Evolutionary conservation across 1,140 invertebrate genomes (phyloP).

Genomic region (Dufourea novaeangliae): DNA sequence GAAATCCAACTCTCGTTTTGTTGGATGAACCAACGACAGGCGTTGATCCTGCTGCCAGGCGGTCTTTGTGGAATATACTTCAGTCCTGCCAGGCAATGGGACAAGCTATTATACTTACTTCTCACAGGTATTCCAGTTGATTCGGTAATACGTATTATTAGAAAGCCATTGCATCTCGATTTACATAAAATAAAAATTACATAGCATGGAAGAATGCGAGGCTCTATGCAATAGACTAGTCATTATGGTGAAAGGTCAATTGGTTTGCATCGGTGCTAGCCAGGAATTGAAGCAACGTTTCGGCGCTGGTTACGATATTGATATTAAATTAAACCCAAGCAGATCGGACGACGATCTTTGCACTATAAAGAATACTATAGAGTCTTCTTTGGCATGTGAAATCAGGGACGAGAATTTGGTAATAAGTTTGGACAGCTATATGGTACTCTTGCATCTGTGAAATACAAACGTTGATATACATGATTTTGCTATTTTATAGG

Average conservation of each 20-base stretch:
- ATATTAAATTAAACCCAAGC: slow-evolving; percentile 75
- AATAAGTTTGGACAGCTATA: slow-evolving; percentile 27
- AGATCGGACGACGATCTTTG: slow-evolving; percentile 58
- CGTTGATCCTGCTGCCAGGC: slow-evolving; percentile 92
- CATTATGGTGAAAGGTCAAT: slow-evolving; percentile 93
- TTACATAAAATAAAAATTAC: slow-evolving; percentile 25
- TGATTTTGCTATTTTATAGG: slow-evolving; percentile 59
- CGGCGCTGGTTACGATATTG: slow-evolving; percentile 82
- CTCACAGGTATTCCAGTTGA: slow-evolving; percentile 84
- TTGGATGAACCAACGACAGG: slow-evolving; percentile 90
- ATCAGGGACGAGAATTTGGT: slow-evolving; percentile 77
- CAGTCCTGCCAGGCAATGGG: slow-evolving; percentile 84
- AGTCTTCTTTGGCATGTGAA: slow-evolving; percentile 72
- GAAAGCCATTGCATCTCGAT: neutral
- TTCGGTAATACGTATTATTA: slow-evolving; percentile 5
- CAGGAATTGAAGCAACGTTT: slow-evolving; percentile 86
- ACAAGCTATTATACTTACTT: slow-evolving; percentile 89
- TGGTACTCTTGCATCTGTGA: neutral
- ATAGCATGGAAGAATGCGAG: slow-evolving; percentile 95
- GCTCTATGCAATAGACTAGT: slow-evolving; percentile 91
- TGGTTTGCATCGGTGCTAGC: slow-evolving; percentile 87
- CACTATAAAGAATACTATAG: slow-evolving; percentile 72
- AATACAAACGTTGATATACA: neutral
- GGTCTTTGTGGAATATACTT: slow-evolving; percentile 90
- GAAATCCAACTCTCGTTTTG: slow-evolving; percentile 88